Base-by-base conservation (phyloP, 2,797 vertebrate genomes). In the Trachurus trachurus region DNA sequence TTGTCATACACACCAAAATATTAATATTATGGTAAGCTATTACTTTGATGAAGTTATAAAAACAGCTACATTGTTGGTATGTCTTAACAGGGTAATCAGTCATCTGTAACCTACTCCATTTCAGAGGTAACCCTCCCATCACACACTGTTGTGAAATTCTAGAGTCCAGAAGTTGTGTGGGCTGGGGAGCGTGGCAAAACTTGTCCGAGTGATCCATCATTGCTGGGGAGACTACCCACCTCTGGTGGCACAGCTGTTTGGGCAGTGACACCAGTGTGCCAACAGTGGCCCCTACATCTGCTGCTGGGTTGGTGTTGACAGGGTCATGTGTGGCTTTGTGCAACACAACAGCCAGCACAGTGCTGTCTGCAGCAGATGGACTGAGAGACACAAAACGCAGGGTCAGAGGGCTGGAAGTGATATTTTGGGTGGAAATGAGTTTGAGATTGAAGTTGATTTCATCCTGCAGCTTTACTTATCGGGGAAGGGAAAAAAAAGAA, bases 231-330 rank as follows among this genome's bases (percentile, higher is more conserved):
- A 81, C 62, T 81, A 74, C 74, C 85, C 84, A 88, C 89, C 88
- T 91, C 87, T 83, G 84, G 85, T 79, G 87, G 80, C 92, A 88
- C 93, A 94, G 92, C 91, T 95, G 93, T 90, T 88, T 88, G 87
- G 84, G 73, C 84, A 78, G 86, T 74, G 87, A 89, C 89, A 88
- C 63, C 39, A 10, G 68, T 66, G 81, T 83, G 89, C 76, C 88
- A 82, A 80, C 70, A 66, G 61, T 74, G 84, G 85, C 85, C 72
- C 37, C 67, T 89, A 88, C 93, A 93, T 93, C 91, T 95, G 92
- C 85, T 79, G 86, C 83, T 56, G 67, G 87, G 82, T 76, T 45
- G 44, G 50, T 52, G 78, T 62, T 82, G 66, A 87, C 76, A 71
- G 83, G 88, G 86, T 93, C 90, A 81, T 74, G 78, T 63, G 88